phyloP scores from a whole-genome alignment of 2,797 vertebrate genomes.

The Poecilia wingei region DNA sequence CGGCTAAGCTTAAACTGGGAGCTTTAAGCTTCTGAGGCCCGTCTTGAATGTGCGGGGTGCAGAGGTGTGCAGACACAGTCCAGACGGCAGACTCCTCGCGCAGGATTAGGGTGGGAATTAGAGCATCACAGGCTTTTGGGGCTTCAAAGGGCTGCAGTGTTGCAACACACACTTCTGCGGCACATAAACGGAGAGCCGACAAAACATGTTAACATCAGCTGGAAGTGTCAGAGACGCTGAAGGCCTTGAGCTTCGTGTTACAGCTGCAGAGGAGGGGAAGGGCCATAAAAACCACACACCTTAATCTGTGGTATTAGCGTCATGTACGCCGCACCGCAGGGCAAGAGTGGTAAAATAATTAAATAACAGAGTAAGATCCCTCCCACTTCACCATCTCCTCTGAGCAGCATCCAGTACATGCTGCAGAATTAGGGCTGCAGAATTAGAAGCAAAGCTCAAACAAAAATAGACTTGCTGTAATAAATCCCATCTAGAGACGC shows the following conservation, averaged over 20 bases:
- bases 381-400: constrained; percentile 19
- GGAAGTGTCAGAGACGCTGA: constrained; percentile 56
- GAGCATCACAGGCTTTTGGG: constrained; percentile 61
- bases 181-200: constrained; percentile 62
- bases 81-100: constrained; percentile 65
- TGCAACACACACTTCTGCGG: constrained; percentile 62
- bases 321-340: constrained; percentile 70
- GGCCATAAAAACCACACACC: constrained; percentile 77
- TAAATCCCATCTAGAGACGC: constrained; percentile 67
- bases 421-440: constrained; percentile 28
- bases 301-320: constrained; percentile 80
- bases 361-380: constrained; percentile 63
- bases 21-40: constrained; percentile 54
- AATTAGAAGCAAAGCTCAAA: constrained; percentile 57
- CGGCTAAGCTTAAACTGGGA: constrained; percentile 49
- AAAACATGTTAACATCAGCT: constrained; percentile 74
- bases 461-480: constrained; percentile 66
- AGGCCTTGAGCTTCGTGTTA: constrained; percentile 64
- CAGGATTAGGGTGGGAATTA: constrained; percentile 77
- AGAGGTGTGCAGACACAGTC: constrained; percentile 62
- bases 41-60: constrained; percentile 18
- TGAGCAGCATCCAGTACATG: constrained; percentile 31
- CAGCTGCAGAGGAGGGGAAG: constrained; percentile 65
- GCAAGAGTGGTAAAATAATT: constrained; percentile 79
- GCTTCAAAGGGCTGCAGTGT: constrained; percentile 65